Percentiles rank a stretch among this genome's conserved stretches.
phyloP scores from a whole-genome alignment of 2,113 vertebrate species.

The Amazona guildingii region DNA sequence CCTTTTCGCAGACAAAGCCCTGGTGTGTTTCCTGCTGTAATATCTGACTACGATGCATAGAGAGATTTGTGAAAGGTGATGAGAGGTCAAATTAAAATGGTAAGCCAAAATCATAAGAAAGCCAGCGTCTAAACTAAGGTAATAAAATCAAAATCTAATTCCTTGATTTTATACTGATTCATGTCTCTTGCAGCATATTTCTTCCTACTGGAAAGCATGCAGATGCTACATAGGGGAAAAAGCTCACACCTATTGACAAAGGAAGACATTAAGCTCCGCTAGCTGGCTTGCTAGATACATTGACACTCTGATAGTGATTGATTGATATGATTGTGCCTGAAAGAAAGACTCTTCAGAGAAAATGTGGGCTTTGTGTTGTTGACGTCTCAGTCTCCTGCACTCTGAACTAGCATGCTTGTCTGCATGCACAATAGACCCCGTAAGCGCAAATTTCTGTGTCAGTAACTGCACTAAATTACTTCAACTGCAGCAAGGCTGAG shows the following conservation, averaged over 20 bases:
- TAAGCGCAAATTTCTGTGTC: background rate
- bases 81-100: background rate
- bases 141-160: background rate
- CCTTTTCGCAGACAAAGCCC: background rate
- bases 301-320: background rate
- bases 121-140: background rate
- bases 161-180: background rate
- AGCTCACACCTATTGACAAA: background rate
- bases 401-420: background rate
- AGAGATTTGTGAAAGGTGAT: background rate
- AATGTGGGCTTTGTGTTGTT: background rate
- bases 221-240: background rate
- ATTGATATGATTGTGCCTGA: background rate
- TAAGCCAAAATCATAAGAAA: background rate
- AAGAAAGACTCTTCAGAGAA: background rate
- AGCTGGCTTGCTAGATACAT: background rate
- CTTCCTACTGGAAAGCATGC: background rate
- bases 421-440: no score
- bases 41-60: no score
- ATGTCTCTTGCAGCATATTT: background rate
- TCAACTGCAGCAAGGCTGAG: background rate
- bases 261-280: background rate
- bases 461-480: background rate
- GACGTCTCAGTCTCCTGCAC: background rate
- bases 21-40: background rate